Percentiles rank a stretch among this genome's conserved stretches.
Evolutionary conservation across 2,888 invertebrate species (phyloP).

Genomic region (Leptinotarsa juncta): DNA sequence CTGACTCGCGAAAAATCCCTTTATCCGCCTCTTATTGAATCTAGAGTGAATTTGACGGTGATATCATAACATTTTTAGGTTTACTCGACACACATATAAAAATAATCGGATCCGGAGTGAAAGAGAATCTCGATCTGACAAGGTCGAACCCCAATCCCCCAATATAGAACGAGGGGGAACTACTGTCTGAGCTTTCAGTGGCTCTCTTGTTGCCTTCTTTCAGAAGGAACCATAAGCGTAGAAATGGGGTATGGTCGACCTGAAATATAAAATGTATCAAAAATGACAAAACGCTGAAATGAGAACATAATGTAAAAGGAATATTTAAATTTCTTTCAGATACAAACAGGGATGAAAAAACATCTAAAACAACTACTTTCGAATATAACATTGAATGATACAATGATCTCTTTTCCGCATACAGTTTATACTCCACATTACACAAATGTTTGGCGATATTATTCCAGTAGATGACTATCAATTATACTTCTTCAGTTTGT

Average conservation of each 20-base stretch:
- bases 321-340: too few species aligned
- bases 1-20: conserved; percentile 22
- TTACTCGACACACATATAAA: conserved; percentile 39
- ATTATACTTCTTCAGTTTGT: too few species aligned
- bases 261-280: not conserved
- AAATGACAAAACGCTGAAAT: not conserved
- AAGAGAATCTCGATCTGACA: conserved; percentile 37
- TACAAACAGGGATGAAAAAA: too few species aligned
- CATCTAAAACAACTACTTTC: too few species aligned
- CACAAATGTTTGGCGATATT: too few species aligned
- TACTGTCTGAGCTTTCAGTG: conserved; percentile 37
- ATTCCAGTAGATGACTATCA: too few species aligned
- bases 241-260: not conserved
- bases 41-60: conserved; percentile 35
- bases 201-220: conserved; percentile 40
- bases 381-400: too few species aligned
- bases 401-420: too few species aligned
- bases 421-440: too few species aligned
- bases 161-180: conserved; percentile 40
- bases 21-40: conserved; percentile 35
- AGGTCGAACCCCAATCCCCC: conserved; percentile 41
- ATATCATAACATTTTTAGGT: conserved; percentile 41
- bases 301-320: not conserved
- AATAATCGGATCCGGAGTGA: conserved; percentile 38
- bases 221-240: conserved; percentile 30